Conservation (phyloP, 1,140 invertebrate genomes). For the Drosophila mayri region DNA sequence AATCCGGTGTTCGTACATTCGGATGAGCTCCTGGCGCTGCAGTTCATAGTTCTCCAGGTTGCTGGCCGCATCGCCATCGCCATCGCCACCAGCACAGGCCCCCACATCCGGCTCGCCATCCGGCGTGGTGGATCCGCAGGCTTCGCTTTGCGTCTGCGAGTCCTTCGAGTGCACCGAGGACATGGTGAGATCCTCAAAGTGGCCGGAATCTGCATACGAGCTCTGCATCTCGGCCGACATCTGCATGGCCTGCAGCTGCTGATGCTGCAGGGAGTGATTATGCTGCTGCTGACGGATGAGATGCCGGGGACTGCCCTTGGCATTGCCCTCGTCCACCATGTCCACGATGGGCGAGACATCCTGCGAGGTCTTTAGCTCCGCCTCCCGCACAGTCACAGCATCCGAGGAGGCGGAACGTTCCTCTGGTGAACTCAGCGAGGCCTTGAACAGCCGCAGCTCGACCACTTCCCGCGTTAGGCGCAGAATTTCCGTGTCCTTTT, state of each 20-base stretch:
- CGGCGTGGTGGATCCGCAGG: constrained; percentile 85
- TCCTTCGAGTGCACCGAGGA: constrained; percentile 91
- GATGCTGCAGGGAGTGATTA: constrained; percentile 37
- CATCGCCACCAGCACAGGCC: constrained; percentile 17
- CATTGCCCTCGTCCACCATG: constrained; percentile 84
- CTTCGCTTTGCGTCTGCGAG: constrained; percentile 87
- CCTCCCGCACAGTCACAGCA: constrained; percentile 90
- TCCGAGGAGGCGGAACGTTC: constrained; percentile 90
- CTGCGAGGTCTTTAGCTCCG: constrained; percentile 85
- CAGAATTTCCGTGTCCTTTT: constrained; percentile 92
- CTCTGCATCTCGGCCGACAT: constrained; percentile 87
- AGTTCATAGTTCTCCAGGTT: constrained; percentile 85
- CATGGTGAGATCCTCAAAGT: constrained; percentile 92
- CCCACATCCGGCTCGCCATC: constrained; percentile 32
- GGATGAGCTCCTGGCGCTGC: constrained; percentile 88
- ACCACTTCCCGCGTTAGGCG: constrained; percentile 93
- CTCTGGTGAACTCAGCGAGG: constrained; percentile 90
- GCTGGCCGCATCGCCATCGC: constrained; percentile 14
- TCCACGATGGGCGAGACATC: constrained; percentile 85
- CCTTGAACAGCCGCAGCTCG: constrained; percentile 91
- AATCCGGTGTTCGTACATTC: constrained; percentile 90
- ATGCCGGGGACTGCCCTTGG: constrained; percentile 85
- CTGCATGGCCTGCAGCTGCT: constrained; percentile 64
- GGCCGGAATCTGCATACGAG: constrained; percentile 93
- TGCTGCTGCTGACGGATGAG: constrained; percentile 54